Conservation (phyloP, 1,140 invertebrate species). For the Glomeris maerens region DNA sequence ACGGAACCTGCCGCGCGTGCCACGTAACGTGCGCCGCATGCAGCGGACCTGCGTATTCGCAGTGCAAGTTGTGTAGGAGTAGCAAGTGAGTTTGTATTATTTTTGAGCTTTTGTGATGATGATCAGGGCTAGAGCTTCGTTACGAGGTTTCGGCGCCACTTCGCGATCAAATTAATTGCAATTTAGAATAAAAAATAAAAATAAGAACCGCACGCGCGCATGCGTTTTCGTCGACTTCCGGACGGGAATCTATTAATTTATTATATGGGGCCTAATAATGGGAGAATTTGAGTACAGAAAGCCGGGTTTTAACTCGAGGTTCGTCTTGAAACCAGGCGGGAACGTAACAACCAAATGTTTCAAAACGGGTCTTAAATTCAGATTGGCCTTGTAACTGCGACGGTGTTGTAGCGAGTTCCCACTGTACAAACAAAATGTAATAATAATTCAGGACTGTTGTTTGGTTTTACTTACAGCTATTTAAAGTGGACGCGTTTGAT, state of each 20-base stretch:
- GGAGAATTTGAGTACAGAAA: too few species aligned
- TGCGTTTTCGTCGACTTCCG: too few species aligned
- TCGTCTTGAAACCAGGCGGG: neutral
- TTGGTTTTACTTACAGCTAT: neutral
- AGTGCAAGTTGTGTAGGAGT: constrained; percentile 10
- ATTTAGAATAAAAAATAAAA: too few species aligned
- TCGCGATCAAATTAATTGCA: too few species aligned
- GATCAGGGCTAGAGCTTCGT: neutral
- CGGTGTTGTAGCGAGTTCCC: neutral
- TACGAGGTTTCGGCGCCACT: too few species aligned
- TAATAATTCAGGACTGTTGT: neutral
- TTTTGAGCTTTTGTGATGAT: neutral
- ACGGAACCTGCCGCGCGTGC: constrained; percentile 13
- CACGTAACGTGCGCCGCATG: constrained; percentile 24
- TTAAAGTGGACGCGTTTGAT: neutral
- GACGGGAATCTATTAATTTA: too few species aligned
- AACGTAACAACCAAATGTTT: neutral
- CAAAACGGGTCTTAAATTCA: neutral
- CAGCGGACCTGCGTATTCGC: constrained; percentile 21
- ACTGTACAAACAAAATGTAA: neutral
- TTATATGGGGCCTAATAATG: too few species aligned
- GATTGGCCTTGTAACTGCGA: neutral
- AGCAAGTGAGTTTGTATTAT: neutral
- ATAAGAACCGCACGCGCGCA: too few species aligned
- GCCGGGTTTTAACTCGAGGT: too few species aligned